Evolutionary conservation across 1,140 invertebrate species (phyloP), one percentile per base, ranked within the genome.

Genomic region (Leptopilina clavipes): DNA sequence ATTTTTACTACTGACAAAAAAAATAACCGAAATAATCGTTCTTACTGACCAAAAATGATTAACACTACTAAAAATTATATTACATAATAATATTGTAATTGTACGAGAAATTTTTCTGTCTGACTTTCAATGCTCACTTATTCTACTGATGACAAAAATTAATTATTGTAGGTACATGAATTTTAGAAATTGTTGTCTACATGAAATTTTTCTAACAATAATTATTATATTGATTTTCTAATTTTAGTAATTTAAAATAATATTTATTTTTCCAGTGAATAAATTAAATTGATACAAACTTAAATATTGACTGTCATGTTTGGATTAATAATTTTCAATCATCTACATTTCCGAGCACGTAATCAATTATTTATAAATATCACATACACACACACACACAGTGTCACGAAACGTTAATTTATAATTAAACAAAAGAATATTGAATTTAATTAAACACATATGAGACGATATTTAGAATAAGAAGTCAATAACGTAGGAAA

Each of bases 351-450:
- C 56, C 10, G 22, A 25, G 56, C 56, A 65, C 22, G 56, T 65
- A 65, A 25, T 65, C 19, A 65, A 65, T 65, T 14, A 65, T 25
- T 65, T 31, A 65, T 65, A 31, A 65, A 31, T 31, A 12, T 65
- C 25, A 31, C 22, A 11, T 2, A 10, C 56, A 65, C 0, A 17
- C 6, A n/a, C 14, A 17, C n/a, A 17, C 11, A 14, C 8, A 45
- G 14, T 11, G 14, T 45, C n/a, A 52, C 7, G 17, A 17, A 52
- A 17, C 1, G n/a, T 52, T n/a, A 52, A 52, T 17, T 52, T 52
- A 52, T 52, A 52, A 17, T 52, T 17, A 7, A 52, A n/a, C 17
- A 52, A 52, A 52, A 17, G n/a, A 10, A n/a, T 14, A 3, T n/a
- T 48, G n/a, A n/a, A 17, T n/a, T 52, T 52, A 52, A 52, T 52